phyloP scores from a whole-genome alignment of 2,797 vertebrate genomes.

The Sebastes taczanowskii region DNA sequence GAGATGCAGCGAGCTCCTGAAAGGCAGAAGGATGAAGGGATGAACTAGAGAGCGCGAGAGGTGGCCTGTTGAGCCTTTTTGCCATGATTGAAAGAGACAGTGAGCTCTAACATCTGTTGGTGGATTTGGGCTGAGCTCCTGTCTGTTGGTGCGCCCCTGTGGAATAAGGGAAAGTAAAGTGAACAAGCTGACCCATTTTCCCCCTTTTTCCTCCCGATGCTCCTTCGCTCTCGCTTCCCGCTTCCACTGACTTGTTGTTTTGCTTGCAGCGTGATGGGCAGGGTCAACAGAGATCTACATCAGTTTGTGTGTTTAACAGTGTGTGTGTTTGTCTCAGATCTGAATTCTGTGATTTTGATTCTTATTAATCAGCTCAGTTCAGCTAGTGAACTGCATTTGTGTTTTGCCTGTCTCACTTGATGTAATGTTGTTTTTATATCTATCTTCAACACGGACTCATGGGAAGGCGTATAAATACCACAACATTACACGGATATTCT shows the following conservation, averaged over 20 bases:
- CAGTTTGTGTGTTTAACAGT: background rate
- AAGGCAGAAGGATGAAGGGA: constrained; percentile 38
- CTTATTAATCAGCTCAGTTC: background rate
- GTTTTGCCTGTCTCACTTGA: background rate
- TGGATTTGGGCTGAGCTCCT: constrained; percentile 72
- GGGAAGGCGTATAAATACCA: no score
- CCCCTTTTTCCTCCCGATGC: constrained; percentile 29
- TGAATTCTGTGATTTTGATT: background rate
- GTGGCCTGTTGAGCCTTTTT: constrained; percentile 59
- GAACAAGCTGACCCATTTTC: constrained; percentile 76
- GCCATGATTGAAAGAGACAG: constrained; percentile 71
- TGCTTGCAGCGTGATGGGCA: background rate
- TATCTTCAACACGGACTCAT: no score
- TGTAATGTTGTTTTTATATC: background rate
- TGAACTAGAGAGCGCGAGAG: constrained; percentile 22
- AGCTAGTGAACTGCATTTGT: background rate
- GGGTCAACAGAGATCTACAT: constrained; percentile 17
- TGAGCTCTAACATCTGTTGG: constrained; percentile 75
- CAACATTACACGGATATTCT: no score
- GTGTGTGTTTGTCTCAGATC: background rate
- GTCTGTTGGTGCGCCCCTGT: constrained; percentile 59
- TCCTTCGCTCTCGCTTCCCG: constrained; percentile 3
- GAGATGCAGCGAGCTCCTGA: constrained; percentile 7
- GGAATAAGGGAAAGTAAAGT: constrained; percentile 69
- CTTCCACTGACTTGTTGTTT: background rate